Conservation (phyloP, 1,140 invertebrate species). For the Drosophila seguyi region DNA sequence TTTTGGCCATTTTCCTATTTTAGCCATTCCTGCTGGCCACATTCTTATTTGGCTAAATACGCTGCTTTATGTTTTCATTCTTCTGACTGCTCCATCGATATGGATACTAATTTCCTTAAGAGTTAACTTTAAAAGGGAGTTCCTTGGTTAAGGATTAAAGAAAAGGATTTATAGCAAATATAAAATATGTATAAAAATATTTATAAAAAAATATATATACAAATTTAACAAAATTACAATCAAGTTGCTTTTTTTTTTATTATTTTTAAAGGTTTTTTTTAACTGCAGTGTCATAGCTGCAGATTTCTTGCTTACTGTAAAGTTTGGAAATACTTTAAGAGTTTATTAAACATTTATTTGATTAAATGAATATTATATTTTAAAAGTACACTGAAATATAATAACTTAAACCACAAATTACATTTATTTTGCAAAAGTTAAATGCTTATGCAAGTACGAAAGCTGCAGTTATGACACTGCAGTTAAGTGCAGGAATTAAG, state of each 20-base stretch:
- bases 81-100: not conserved
- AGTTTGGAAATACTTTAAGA: too few species aligned
- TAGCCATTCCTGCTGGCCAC: not conserved
- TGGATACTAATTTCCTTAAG: not conserved
- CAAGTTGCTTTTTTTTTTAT: too few species aligned
- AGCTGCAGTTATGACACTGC: not conserved
- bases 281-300: not conserved
- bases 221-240: too few species aligned
- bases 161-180: too few species aligned
- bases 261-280: too few species aligned
- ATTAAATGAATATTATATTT: too few species aligned
- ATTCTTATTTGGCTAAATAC: conserved; percentile 42
- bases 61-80: conserved; percentile 40
- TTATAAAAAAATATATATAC: too few species aligned
- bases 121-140: not conserved
- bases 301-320: not conserved
- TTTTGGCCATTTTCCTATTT: conserved; percentile 12
- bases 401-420: too few species aligned
- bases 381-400: too few species aligned
- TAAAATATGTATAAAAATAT: not conserved
- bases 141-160: not conserved
- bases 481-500: not conserved
- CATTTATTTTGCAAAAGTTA: not conserved
- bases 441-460: not conserved
- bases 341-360: too few species aligned